Evolutionary conservation across 2,888 invertebrate genomes (phyloP), one percentile per base, ranked within the genome.

Genomic region (Chymomyza caudatula): DNA sequence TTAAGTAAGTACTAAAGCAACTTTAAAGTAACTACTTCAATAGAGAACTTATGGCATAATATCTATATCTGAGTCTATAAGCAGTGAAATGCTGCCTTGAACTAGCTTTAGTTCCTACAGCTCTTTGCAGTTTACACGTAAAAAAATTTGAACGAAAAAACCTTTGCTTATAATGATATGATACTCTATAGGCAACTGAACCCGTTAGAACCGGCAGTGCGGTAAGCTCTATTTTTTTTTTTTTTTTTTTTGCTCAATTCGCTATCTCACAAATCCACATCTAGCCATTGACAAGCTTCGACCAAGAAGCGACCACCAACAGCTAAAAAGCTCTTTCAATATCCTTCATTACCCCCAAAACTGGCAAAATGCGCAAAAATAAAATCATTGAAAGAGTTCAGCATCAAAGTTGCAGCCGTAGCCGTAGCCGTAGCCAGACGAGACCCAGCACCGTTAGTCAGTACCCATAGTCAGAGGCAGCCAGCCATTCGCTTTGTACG

Each of bases 291-390:
- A 42, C 60, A 63, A 63, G 60, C 49, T 25, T 3, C 52, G 19
- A 20, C 8, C 23, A n/a, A 55, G 17, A 17, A 25, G 15, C 22
- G 15, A 51, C 20, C 51, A 51, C 11, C 13, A 51, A 13, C 58
- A 75, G 20, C 55, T 54, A 23, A 67, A 71, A 75, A 75, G 82
- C 85, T 79, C 82, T 79, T 85, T 79, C 82, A 85, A 80, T 85
- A 80, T 85, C 83, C 85, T 85, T 85, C 82, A 80, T 80, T 80
- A 80, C 74, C 85, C 25, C 68, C 63, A 63, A 37, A 76, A 71
- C 71, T 73, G 79, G 29, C 69, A 69, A 80, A 75, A 85, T 85
- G 80, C 80, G 77, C 82, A 76, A 78, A 80, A 83, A 81, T 81
- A 81, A 84, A 86, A 83, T 83, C 83, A 86, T 84, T 81, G 84